Conservation (phyloP, 2,888 invertebrate species). For the Coelinius sp. region DNA sequence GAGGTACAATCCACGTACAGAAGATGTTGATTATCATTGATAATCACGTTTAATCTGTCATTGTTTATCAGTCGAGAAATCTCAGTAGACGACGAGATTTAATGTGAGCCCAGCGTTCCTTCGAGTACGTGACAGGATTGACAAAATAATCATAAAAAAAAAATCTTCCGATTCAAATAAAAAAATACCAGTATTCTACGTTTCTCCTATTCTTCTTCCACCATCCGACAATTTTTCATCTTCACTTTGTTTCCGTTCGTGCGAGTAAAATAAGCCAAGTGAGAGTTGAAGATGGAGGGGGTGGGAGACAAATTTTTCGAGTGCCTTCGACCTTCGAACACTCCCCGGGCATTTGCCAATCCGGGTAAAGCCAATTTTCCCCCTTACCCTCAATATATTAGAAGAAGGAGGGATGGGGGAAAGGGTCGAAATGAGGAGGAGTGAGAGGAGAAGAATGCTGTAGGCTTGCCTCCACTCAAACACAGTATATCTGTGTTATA, state of each 20-base stretch:
- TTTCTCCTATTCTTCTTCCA: not conserved
- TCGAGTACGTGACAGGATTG: not conserved
- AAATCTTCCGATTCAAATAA: not conserved
- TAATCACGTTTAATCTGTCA: not conserved
- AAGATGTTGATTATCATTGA: not conserved
- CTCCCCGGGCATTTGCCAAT: slow-evolving; percentile 14
- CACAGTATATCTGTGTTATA: not conserved
- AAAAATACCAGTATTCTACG: not conserved
- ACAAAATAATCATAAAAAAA: slow-evolving; percentile 2
- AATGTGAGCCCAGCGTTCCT: not conserved
- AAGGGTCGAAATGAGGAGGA: not conserved
- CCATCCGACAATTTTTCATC: not conserved
- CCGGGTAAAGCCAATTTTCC: slow-evolving; percentile 32
- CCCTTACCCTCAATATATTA: not conserved
- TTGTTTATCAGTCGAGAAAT: not conserved
- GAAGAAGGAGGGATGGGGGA: not conserved
- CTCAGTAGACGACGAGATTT: not conserved
- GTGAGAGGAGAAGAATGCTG: not conserved
- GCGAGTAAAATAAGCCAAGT: not conserved
- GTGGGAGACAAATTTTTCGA: slow-evolving; percentile 22
- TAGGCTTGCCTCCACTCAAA: not conserved
- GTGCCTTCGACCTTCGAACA: slow-evolving; percentile 6
- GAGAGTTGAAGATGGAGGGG: not conserved
- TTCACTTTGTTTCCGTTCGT: slow-evolving; percentile 22
- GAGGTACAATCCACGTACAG: not conserved